Evolutionary conservation across 1,140 invertebrate species (phyloP).

Genomic region (Campoletis sonorensis): DNA sequence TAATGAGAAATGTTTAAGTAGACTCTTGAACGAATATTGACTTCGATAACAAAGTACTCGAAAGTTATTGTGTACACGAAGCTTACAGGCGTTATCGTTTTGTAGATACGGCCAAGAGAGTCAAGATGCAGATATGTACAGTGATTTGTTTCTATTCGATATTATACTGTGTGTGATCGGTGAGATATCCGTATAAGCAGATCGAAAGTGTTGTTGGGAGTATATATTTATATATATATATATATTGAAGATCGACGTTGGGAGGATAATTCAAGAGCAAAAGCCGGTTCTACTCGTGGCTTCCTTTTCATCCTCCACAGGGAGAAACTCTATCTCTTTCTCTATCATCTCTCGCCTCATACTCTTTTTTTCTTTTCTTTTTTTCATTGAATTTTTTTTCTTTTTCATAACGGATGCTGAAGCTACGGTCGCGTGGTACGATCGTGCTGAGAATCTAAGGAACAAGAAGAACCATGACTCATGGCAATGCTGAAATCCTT

Average conservation of each 20-base stretch:
- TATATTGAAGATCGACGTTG: constrained; percentile 47
- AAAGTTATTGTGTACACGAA: background rate
- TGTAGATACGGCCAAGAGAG: background rate
- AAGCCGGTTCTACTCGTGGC: constrained; percentile 59
- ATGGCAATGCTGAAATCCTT: constrained; percentile 46
- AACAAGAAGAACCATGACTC: constrained; percentile 55
- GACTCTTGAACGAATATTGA: too few species aligned
- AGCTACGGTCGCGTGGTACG: constrained; percentile 42
- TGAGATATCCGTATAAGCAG: constrained; percentile 40
- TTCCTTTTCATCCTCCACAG: constrained; percentile 31
- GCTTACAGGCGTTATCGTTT: background rate
- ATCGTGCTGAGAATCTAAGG: constrained; percentile 11
- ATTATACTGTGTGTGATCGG: background rate
- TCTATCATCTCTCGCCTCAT: constrained; percentile 39
- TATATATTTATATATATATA: background rate
- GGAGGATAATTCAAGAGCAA: constrained; percentile 62
- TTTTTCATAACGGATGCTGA: background rate
- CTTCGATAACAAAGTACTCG: too few species aligned
- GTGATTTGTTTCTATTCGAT: constrained; percentile 36
- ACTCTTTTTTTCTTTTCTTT: background rate
- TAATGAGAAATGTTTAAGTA: too few species aligned
- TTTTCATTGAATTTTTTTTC: background rate
- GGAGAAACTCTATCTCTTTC: constrained; percentile 48
- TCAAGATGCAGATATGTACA: constrained; percentile 5
- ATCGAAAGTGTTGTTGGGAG: background rate